phyloP scores from a whole-genome alignment of 2,888 invertebrate species.

The Scaptomyza parva region DNA sequence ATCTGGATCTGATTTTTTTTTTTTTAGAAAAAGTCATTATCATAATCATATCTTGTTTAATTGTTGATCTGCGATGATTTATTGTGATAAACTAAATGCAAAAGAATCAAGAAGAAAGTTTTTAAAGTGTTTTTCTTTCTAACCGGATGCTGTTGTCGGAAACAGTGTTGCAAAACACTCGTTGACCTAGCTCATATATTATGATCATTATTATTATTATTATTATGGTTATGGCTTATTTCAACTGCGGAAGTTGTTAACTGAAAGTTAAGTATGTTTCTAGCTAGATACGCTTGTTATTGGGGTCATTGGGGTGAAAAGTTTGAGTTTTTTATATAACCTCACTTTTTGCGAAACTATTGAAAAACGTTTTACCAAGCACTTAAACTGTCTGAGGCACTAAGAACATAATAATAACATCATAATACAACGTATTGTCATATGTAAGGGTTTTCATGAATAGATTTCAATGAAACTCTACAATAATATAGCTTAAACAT shows the following conservation, averaged over 20 bases:
- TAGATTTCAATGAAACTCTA: too few relatives aligned
- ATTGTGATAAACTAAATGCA: background rate
- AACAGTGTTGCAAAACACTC: conserved; percentile 14
- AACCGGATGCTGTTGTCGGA: conserved; percentile 10
- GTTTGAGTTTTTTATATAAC: too few relatives aligned
- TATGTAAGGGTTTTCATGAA: too few relatives aligned
- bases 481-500: too few relatives aligned
- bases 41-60: background rate
- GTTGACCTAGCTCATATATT: background rate
- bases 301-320: background rate
- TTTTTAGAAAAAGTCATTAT: background rate
- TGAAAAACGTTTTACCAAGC: too few relatives aligned
- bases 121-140: background rate
- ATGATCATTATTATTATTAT: too few relatives aligned
- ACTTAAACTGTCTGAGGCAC: too few relatives aligned
- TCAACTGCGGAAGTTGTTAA: conserved; percentile 4
- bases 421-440: too few relatives aligned
- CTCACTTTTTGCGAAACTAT: too few relatives aligned
- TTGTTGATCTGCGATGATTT: conserved; percentile 1
- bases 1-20: background rate
- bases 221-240: too few relatives aligned
- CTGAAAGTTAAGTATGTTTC: conserved; percentile 9
- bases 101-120: background rate
- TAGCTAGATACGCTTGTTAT: background rate
- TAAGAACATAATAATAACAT: too few relatives aligned